A percentile compares a stretch with the other conserved stretches of the same genome.
Evolutionary conservation across 2,888 invertebrate genomes (phyloP).

Genomic region (Cinara cedri): DNA sequence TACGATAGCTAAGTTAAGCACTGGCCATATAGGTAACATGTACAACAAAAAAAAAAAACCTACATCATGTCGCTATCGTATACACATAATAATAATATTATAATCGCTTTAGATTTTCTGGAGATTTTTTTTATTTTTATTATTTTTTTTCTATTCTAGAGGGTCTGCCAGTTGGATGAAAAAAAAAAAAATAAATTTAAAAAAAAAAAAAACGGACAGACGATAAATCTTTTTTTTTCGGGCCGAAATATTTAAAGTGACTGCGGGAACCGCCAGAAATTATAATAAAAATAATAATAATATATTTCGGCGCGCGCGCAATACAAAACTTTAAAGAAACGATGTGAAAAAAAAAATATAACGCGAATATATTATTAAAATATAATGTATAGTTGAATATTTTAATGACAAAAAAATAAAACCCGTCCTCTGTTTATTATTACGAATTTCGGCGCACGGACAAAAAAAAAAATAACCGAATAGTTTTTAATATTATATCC

Average conservation of each 20-base stretch:
- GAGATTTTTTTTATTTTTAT: conserved; percentile 22
- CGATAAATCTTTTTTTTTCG: conserved; percentile 21
- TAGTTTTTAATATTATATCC: no score
- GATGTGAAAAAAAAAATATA: background rate
- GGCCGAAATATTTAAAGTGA: conserved; percentile 2
- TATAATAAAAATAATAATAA: background rate
- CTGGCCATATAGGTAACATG: background rate
- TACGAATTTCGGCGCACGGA: no score
- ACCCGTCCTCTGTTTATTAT: conserved; percentile 19
- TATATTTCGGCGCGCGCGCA: conserved; percentile 25
- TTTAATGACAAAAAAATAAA: background rate
- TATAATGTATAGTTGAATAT: no score
- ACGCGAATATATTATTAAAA: no score
- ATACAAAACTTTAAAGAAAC: conserved; percentile 32
- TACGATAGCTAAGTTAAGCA: background rate
- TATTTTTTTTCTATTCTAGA: background rate
- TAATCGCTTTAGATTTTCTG: conserved; percentile 46
- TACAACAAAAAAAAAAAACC: background rate
- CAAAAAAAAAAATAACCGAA: no score
- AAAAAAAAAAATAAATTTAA: background rate
- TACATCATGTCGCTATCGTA: conserved; percentile 12
- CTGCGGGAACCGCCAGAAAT: conserved; percentile 10
- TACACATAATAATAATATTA: background rate
- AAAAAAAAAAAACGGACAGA: background rate
- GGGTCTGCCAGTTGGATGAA: background rate